These are phyloP conservation scores for Elgaria multicarinata DNA, from an alignment of 2,113 vertebrate genomes.

Conservation along the genomic window DNA sequence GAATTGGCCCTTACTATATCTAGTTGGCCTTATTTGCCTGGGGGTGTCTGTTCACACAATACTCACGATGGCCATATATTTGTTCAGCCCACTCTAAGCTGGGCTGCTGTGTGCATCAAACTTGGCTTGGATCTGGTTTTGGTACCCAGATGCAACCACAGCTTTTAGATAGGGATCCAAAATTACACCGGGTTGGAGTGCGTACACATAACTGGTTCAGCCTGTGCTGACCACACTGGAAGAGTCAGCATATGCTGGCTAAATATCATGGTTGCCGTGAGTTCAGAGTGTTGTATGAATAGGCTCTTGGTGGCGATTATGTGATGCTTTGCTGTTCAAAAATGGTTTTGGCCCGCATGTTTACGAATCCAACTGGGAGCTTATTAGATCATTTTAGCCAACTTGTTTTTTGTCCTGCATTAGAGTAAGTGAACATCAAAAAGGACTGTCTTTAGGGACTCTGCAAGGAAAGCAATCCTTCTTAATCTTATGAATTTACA, in stretches of 20 bases:
- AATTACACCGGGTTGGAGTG: not conserved
- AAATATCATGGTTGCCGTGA: not conserved
- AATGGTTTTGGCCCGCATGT: not conserved
- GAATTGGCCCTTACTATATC: not conserved
- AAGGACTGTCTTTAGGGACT: not conserved
- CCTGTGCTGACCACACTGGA: not conserved
- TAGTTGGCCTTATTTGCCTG: not conserved
- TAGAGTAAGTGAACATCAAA: conserved; percentile 11
- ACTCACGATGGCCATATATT: no score
- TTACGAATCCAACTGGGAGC: not conserved
- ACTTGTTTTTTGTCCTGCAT: not conserved
- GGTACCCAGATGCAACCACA: no score
- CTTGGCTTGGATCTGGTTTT: not conserved
- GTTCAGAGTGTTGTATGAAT: not conserved
- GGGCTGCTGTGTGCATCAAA: no score
- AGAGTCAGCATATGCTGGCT: not conserved
- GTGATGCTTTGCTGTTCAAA: not conserved
- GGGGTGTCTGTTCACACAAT: not conserved
- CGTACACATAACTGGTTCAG: not conserved
- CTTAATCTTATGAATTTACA: conserved; percentile 15
- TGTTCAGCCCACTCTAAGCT: not conserved
- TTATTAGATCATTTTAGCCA: not conserved
- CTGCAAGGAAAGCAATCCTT: not conserved
- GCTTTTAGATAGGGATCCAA: not conserved
- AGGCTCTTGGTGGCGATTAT: not conserved